Conservation (phyloP, 35 echinoderm and acorn worm species). For the Apostichopus japonicus region DNA sequence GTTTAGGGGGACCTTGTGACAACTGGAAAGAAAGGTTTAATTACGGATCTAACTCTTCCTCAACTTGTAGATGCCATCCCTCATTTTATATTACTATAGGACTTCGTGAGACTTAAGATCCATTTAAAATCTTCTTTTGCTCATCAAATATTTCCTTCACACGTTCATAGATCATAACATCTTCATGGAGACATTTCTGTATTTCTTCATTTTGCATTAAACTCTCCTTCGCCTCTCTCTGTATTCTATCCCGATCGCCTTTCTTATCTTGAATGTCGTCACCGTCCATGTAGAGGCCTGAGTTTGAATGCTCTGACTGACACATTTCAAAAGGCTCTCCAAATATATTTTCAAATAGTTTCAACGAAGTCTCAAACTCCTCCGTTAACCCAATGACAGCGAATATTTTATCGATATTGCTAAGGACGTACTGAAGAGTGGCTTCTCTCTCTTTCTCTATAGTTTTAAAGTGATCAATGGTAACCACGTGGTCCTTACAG, state of each 20-base stretch:
- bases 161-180: constrained; percentile 22
- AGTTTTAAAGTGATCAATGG: constrained; percentile 6
- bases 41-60: too few relatives aligned
- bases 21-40: too few relatives aligned
- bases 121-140: constrained; percentile 20
- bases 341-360: constrained; percentile 38
- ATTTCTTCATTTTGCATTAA: constrained; percentile 14
- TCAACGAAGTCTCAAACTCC: constrained; percentile 26
- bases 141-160: constrained; percentile 31
- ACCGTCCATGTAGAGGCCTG: constrained; percentile 4
- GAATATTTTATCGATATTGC: constrained; percentile 51
- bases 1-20: too few relatives aligned
- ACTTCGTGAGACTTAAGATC: background rate
- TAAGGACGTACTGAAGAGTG: constrained; percentile 6
- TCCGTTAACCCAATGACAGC: constrained; percentile 23
- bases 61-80: too few relatives aligned
- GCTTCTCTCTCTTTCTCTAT: background rate
- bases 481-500: background rate
- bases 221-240: background rate
- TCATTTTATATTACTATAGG: too few relatives aligned
- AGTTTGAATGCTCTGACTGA: constrained; percentile 2
- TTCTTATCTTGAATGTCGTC: background rate
- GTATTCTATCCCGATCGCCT: background rate
- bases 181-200: background rate
- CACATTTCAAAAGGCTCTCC: constrained; percentile 47